Evolutionary conservation across 2,797 vertebrate species (phyloP), one percentile per base, ranked within the genome.

Genomic region (Pangasius larnaudii): DNA sequence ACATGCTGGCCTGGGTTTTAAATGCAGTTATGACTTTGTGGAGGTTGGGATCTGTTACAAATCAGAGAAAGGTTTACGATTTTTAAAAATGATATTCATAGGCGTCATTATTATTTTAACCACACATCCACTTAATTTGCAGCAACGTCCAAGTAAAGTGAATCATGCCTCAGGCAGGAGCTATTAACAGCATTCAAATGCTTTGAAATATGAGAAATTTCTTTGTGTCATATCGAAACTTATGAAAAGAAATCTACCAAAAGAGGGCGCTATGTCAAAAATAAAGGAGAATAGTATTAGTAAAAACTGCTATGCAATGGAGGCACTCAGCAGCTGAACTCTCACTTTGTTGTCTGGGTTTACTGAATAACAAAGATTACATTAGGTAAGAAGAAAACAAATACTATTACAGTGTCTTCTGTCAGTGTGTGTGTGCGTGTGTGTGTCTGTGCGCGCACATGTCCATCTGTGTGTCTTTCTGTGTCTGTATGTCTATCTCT

Each of bases 321-420:
- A 77, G 46, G 42, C 24, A 49, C 42, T 24, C 42, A 5, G 22
- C 61, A 24, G 63, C 56, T 58, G n/a, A 53, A 74, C 9, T n/a
- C 78, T 87, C 63, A 30, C 78, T n/a, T 42, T 72, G 59, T 59
- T 18, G 71, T 46, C 71, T 27, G 63, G 69, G 65, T 75, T 80
- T 18, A 80, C 39, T 39, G 27, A 49, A 18, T 78, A 87, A 22
- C 6, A 24, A 42, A 79, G 33, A 59, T 24, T 61, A 42, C 36
- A 42, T 89, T 69, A 78, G 58, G 24, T 56, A 36, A 63, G 5
- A 46, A 81, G 42, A 46, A 58, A 85, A 75, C 79, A 49, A 84
- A 59, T 46, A 79, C 63, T 63, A 51, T 46, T 3, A 24, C 27
- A 39, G 49, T 59, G 36, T 74, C 71, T 74, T 82, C 30, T 75